These are phyloP conservation scores for Drosophila rubida DNA, from an alignment of 2,888 invertebrate genomes.

Conservation along the genomic window DNA sequence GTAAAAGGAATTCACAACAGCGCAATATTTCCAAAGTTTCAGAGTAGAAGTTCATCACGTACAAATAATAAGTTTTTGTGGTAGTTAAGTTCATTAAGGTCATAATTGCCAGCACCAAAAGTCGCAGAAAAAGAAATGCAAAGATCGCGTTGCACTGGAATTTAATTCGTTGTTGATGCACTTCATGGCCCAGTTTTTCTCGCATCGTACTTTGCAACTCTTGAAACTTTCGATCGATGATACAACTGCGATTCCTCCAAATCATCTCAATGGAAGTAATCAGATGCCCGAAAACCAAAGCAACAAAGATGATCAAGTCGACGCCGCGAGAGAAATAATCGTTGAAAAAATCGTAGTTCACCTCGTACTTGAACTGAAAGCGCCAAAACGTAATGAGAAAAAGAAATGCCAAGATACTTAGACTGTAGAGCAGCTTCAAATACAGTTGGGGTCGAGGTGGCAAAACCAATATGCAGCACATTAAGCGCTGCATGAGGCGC, in stretches of 20 bases:
- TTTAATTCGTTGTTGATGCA: constrained; percentile 11
- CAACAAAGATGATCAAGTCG: constrained; percentile 31
- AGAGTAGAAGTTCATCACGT: constrained; percentile 40
- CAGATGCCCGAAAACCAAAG: constrained; percentile 38
- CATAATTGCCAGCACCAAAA: neutral
- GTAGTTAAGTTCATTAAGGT: constrained; percentile 21
- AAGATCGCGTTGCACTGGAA: constrained; percentile 12
- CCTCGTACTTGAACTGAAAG: constrained; percentile 28
- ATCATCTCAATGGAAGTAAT: constrained; percentile 31
- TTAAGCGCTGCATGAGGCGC: constrained; percentile 18
- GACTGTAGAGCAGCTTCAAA: constrained; percentile 20
- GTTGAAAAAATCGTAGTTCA: constrained; percentile 23
- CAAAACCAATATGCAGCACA: constrained; percentile 20
- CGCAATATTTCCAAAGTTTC: constrained; percentile 59
- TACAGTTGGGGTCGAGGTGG: constrained; percentile 6
- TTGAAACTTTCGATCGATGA: constrained; percentile 27
- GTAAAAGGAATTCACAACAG: constrained; percentile 51
- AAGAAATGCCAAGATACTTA: constrained; percentile 10
- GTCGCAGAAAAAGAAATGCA: constrained; percentile 20
- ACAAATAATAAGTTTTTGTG: neutral
- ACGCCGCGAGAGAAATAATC: constrained; percentile 28
- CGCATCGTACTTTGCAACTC: constrained; percentile 14
- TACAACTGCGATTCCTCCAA: constrained; percentile 28
- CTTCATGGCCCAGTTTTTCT: constrained; percentile 14
- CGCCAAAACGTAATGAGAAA: constrained; percentile 17